Evolutionary conservation across 1,140 invertebrate species (phyloP).

Genomic region (Spodoptera frugiperda): DNA sequence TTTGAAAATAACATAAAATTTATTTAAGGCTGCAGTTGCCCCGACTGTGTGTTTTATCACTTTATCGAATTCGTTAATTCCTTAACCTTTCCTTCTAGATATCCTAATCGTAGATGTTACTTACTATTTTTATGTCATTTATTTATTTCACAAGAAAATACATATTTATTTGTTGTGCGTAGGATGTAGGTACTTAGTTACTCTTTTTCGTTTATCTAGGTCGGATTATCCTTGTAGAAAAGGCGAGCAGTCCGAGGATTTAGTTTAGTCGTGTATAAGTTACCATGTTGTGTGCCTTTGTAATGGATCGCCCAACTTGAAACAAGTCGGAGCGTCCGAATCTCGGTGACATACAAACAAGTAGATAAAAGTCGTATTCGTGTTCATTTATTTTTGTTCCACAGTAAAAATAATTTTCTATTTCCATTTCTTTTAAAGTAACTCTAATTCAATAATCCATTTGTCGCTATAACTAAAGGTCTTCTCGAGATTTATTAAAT

Average conservation of each 20-base stretch:
- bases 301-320: slow-evolving; percentile 8
- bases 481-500: slow-evolving; percentile 7
- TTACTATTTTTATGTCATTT: background rate
- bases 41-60: no score
- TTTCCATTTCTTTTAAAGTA: no score
- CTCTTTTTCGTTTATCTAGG: slow-evolving; percentile 29
- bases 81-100: no score
- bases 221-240: slow-evolving; percentile 23
- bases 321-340: slow-evolving; percentile 7
- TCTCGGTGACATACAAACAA: slow-evolving; percentile 1
- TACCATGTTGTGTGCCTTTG: slow-evolving; percentile 2
- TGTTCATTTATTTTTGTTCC: background rate
- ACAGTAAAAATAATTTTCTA: background rate
- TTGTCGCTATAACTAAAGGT: background rate
- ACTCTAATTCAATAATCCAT: background rate
- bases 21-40: no score
- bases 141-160: background rate
- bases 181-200: background rate
- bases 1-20: no score
- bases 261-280: slow-evolving; percentile 12
- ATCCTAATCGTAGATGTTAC: no score
- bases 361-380: background rate
- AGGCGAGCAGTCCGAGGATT: slow-evolving; percentile 3
- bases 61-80: no score
- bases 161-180: background rate